Conservation (phyloP, 1,140 invertebrate species). For the Cotesia vestalis region DNA sequence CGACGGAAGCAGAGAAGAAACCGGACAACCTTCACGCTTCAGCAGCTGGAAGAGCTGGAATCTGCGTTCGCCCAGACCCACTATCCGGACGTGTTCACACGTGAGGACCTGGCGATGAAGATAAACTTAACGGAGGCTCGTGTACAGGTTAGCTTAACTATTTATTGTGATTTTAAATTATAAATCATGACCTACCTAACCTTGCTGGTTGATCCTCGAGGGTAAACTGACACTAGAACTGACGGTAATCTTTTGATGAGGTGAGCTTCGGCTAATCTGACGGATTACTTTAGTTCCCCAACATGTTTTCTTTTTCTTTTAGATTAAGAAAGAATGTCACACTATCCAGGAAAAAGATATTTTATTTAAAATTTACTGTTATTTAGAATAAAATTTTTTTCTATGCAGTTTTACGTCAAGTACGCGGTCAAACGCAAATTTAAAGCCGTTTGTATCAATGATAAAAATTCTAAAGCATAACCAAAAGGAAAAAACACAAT, state of each 20-base stretch:
- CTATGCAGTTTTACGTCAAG: too few species aligned
- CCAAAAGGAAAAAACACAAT: background rate
- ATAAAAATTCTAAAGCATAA: background rate
- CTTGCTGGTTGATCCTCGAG: background rate
- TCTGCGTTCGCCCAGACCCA: conserved; percentile 97
- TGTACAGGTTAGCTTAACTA: conserved; percentile 77
- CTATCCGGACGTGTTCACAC: conserved; percentile 97
- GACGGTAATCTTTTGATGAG: conserved; percentile 65
- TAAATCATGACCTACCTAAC: too few species aligned
- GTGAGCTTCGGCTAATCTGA: conserved; percentile 63
- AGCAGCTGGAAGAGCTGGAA: conserved; percentile 95
- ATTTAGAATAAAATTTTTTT: background rate
- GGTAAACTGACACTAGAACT: conserved; percentile 60
- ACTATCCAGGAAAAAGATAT: background rate
- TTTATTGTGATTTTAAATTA: background rate
- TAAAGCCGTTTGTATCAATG: background rate
- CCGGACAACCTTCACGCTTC: conserved; percentile 95
- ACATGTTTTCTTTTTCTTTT: background rate
- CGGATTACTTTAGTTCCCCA: conserved; percentile 56
- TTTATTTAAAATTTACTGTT: background rate
- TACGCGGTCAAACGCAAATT: too few species aligned
- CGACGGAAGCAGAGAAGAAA: conserved; percentile 94
- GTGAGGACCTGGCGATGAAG: conserved; percentile 98
- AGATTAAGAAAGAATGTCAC: too few species aligned
- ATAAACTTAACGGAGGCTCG: conserved; percentile 97